Percentiles rank a stretch among this genome's conserved stretches.
Conservation (phyloP, 2,888 invertebrate species). For the Monopis laevigella region DNA sequence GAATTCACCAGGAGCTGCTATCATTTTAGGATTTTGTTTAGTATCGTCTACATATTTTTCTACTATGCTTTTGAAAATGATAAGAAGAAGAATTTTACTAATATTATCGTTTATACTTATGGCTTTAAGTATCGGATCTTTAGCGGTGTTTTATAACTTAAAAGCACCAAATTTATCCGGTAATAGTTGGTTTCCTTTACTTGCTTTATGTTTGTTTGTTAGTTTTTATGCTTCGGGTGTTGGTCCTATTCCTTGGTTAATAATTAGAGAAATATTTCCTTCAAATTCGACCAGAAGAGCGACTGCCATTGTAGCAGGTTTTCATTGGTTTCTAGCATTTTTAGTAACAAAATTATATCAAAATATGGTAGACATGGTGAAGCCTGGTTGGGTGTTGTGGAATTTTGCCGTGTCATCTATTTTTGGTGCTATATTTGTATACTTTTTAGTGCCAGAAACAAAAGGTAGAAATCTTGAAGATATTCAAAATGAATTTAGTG, state of each 20-base stretch:
- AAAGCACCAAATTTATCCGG: conserved; percentile 29
- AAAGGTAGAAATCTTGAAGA: conserved; percentile 66
- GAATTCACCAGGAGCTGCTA: conserved; percentile 49
- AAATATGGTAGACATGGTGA: conserved; percentile 61
- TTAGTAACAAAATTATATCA: conserved; percentile 70
- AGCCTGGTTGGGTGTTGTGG: conserved; percentile 72
- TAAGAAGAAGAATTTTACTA: conserved; percentile 70
- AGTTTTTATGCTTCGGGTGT: conserved; percentile 72
- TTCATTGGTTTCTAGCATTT: conserved; percentile 77
- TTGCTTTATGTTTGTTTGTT: conserved; percentile 65
- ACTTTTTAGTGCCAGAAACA: conserved; percentile 75
- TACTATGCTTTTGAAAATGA: conserved; percentile 65
- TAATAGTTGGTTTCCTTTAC: conserved; percentile 64
- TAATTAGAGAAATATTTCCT: conserved; percentile 74
- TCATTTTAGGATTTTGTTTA: conserved; percentile 70
- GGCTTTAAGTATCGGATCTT: conserved; percentile 56
- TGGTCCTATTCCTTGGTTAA: conserved; percentile 78
- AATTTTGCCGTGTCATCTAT: conserved; percentile 71
- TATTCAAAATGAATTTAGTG: conserved; percentile 63
- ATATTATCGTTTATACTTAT: conserved; percentile 68
- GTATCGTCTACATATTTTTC: conserved; percentile 67
- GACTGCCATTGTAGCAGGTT: conserved; percentile 72
- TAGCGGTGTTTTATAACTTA: conserved; percentile 59
- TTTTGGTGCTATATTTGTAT: conserved; percentile 70
- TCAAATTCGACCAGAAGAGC: conserved; percentile 70